Conservation (phyloP, 2,797 vertebrate species). For the Phoeniculus purpureus region DNA sequence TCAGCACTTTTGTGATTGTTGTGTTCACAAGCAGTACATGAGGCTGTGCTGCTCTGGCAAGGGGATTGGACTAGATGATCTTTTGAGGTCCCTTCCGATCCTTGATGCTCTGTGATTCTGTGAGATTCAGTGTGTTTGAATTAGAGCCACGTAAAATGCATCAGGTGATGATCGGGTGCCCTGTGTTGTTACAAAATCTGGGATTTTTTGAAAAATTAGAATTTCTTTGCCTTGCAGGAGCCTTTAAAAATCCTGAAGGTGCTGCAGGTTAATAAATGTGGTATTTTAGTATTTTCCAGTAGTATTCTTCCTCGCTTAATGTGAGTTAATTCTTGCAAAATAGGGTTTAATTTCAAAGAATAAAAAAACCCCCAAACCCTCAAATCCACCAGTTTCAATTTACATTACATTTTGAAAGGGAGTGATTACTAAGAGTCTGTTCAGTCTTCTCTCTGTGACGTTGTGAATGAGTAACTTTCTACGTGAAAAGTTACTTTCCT, state of each 20-base stretch:
- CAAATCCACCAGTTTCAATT: slow-evolving; percentile 85
- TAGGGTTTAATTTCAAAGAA: too few relatives aligned
- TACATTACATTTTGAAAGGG: slow-evolving; percentile 82
- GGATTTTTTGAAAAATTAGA: neutral
- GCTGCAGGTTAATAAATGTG: neutral
- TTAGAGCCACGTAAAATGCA: neutral
- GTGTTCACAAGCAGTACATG: neutral
- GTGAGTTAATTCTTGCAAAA: neutral
- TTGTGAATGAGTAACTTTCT: too few relatives aligned
- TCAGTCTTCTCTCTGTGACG: too few relatives aligned
- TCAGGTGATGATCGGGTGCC: neutral
- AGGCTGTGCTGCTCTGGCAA: neutral
- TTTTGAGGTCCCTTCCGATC: too few relatives aligned
- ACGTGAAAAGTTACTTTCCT: neutral
- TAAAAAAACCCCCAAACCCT: slow-evolving; percentile 56
- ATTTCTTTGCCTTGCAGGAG: neutral
- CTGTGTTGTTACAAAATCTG: accelerated
- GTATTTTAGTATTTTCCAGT: too few relatives aligned
- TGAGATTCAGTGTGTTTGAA: neutral
- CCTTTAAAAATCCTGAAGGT: neutral
- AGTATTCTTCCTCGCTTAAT: neutral
- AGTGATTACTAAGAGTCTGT: slow-evolving; percentile 87
- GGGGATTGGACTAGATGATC: too few relatives aligned
- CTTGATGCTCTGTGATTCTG: too few relatives aligned
- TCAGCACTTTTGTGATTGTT: accelerated